These are phyloP conservation scores for Oscheius onirici DNA, from an alignment of 2,888 invertebrate species.

Conservation along the genomic window DNA sequence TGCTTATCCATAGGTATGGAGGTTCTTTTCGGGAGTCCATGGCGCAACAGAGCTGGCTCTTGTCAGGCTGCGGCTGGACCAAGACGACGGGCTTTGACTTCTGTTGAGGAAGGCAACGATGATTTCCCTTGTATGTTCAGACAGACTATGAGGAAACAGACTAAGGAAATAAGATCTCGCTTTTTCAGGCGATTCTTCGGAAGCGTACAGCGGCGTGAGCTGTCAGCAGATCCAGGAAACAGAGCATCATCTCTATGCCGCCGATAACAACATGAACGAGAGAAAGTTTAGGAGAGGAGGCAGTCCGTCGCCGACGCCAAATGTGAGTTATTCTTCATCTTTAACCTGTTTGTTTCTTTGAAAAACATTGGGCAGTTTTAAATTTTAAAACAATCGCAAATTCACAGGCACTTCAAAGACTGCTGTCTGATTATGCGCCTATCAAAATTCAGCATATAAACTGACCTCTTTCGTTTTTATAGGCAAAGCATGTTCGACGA, in stretches of 20 bases:
- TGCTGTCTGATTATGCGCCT: neutral
- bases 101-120: constrained; percentile 15
- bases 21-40: neutral
- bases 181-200: constrained; percentile 30
- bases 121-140: neutral
- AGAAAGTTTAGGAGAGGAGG: constrained; percentile 11
- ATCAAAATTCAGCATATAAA: neutral
- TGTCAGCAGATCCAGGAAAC: constrained; percentile 14
- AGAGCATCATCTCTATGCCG: constrained; percentile 15
- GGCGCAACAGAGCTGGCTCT: neutral
- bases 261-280: constrained; percentile 22
- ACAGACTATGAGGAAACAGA: neutral
- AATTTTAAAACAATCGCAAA: neutral
- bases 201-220: constrained; percentile 22
- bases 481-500: constrained; percentile 54
- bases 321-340: constrained; percentile 3
- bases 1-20: constrained; percentile 21
- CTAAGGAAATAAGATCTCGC: neutral
- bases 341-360: no score
- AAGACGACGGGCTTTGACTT: constrained; percentile 3
- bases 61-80: neutral
- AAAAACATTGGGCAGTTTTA: no score
- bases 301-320: constrained; percentile 8
- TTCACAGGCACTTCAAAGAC: neutral
- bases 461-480: neutral